These are phyloP conservation scores for Trichopria drosophilae DNA, from an alignment of 2,888 invertebrate genomes.

Conservation along the genomic window DNA sequence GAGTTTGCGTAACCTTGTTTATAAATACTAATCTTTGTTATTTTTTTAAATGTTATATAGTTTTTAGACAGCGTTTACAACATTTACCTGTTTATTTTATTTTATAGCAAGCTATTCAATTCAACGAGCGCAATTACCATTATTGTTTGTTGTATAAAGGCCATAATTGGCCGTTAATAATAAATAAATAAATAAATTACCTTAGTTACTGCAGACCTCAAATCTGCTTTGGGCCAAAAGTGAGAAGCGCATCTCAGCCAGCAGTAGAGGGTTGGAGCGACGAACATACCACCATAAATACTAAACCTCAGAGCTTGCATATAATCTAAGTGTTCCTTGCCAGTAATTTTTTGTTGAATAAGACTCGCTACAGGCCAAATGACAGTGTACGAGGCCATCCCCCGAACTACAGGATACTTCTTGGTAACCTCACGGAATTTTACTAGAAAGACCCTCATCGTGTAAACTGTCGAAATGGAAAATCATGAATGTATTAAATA, in stretches of 20 bases:
- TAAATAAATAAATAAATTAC: constrained; percentile 55
- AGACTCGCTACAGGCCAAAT: constrained; percentile 66
- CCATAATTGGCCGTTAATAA: too few relatives aligned
- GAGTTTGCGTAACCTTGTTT: too few relatives aligned
- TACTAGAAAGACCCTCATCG: constrained; percentile 54
- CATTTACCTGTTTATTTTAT: too few relatives aligned
- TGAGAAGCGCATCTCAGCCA: constrained; percentile 78
- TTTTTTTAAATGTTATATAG: too few relatives aligned
- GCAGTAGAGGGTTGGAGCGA: constrained; percentile 78
- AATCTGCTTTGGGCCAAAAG: constrained; percentile 73
- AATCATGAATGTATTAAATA: constrained; percentile 2
- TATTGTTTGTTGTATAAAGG: too few relatives aligned
- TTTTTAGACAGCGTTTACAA: too few relatives aligned
- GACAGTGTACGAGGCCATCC: constrained; percentile 65
- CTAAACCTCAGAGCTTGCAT: constrained; percentile 71
- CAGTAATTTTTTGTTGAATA: constrained; percentile 61
- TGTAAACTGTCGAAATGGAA: too few relatives aligned
- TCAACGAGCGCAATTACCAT: too few relatives aligned
- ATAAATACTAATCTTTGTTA: too few relatives aligned
- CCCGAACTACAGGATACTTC: constrained; percentile 62
- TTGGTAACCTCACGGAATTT: constrained; percentile 58
- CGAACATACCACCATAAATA: constrained; percentile 78
- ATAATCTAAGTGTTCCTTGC: constrained; percentile 53
- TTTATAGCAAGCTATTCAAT: too few relatives aligned
- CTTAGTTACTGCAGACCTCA: constrained; percentile 74